Conservation (phyloP, 1,140 invertebrate species). For the Ruditapes philippinarum region DNA sequence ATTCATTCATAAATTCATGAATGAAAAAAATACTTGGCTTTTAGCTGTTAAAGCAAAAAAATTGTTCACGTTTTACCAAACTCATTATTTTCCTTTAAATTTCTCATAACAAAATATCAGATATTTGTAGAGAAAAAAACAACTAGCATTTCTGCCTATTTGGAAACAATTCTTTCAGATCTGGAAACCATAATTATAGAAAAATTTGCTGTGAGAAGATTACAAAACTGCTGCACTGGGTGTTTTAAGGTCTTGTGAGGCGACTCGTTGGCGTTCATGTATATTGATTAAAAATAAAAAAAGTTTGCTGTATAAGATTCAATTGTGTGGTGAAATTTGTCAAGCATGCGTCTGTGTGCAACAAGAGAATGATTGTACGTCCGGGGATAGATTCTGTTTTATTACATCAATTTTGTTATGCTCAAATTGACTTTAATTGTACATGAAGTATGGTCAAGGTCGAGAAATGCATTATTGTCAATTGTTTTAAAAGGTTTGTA, state of each 20-base stretch:
- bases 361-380: background rate
- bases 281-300: slow-evolving; percentile 10
- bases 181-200: background rate
- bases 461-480: background rate
- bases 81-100: too few species aligned
- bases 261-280: background rate
- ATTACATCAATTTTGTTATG: background rate
- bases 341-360: slow-evolving; percentile 8
- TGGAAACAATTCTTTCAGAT: background rate
- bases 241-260: background rate
- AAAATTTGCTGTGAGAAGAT: slow-evolving; percentile 1
- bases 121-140: background rate
- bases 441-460: background rate
- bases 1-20: too few species aligned
- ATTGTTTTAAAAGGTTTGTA: background rate
- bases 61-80: too few species aligned
- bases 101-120: background rate
- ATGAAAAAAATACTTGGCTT: too few species aligned
- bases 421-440: slow-evolving; percentile 10
- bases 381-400: background rate
- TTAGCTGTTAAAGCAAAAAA: too few species aligned
- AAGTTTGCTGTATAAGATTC: background rate
- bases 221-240: background rate
- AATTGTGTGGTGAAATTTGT: slow-evolving; percentile 29
- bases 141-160: background rate